These are phyloP conservation scores for Euthynnus affinis DNA, from an alignment of 2,797 vertebrate species.

Conservation along the genomic window DNA sequence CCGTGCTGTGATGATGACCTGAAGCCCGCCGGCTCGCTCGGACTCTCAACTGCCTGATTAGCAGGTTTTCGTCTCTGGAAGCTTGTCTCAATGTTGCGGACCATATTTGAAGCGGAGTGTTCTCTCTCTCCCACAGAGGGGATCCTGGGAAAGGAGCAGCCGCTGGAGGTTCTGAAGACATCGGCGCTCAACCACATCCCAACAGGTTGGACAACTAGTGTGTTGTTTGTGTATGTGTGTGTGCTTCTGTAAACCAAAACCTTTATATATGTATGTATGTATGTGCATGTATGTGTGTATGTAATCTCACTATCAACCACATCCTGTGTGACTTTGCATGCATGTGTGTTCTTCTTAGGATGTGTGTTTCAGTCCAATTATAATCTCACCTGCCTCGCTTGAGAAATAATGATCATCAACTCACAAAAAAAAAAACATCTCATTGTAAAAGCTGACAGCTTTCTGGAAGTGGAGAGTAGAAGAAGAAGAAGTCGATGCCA, in stretches of 20 bases:
- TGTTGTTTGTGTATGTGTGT: conserved; percentile 14
- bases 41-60: conserved; percentile 46
- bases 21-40: conserved; percentile 45
- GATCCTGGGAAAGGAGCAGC: conserved; percentile 94
- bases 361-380: conserved; percentile 9
- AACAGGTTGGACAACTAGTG: conserved; percentile 89
- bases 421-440: not conserved
- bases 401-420: not conserved
- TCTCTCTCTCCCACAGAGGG: conserved; percentile 91
- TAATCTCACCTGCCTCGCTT: not conserved
- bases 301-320: conserved; percentile 72
- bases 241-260: not conserved
- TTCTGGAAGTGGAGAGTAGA: not conserved
- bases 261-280: not conserved
- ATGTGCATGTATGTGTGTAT: conserved; percentile 23
- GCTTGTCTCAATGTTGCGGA: conserved; percentile 80
- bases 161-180: conserved; percentile 93
- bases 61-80: conserved; percentile 44
- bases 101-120: conserved; percentile 85
- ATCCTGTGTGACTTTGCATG: conserved; percentile 69
- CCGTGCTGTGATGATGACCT: conserved; percentile 65
- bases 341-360: not conserved
- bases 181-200: conserved; percentile 95
- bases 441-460: not conserved
- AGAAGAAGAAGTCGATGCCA: not conserved